Base-by-base conservation (phyloP, 1,140 invertebrate species). In the Drosophila willistoni region DNA sequence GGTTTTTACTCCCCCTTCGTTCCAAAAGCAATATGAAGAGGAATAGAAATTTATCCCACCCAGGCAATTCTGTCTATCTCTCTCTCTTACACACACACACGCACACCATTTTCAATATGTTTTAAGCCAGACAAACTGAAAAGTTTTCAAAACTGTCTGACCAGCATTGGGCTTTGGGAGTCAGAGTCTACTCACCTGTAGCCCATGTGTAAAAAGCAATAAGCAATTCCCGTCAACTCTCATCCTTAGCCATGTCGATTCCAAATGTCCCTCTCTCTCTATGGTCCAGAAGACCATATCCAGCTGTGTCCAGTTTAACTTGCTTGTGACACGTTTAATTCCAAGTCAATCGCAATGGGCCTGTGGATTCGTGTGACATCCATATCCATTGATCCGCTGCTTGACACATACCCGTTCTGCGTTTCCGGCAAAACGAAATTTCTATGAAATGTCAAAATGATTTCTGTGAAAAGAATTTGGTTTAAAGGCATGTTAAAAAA, bases 391-490 rank as follows among this genome's bases (percentile, higher is more conserved):
- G 44, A 51, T 51, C 44, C 44, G 17, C 44, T 51, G 44, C 44
- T 51, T 51, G 44, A 51, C 44, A 51, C 44, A 51, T 19, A 51
- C 44, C 19, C 17, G 44, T 51, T 51, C 44, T 51, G 44, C 44
- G 44, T 51, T 61, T 36, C 25, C 29, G 36, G 29, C 29, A 41
- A 9, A 51, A 47, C 3, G 17, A 47, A 51, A 51, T 12, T 51
- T 51, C 44, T 51, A 51, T 51, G 54, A 67, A 66, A 66, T 63
- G 63, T 73, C 64, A 64, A 77, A 77, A 77, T 68, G 59, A 69
- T 65, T 77, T 76, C 56, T 64, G 54, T 63, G 19, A 61, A 56
- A 64, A 62, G 84, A 85, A 87, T 87, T 81, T 83, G 79, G 76
- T 83, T 83, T 80, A 72, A 86, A 81, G 74, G 74, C 74, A 85